Conservation (phyloP, 2,797 vertebrate species). For the Macropodus opercularis region DNA sequence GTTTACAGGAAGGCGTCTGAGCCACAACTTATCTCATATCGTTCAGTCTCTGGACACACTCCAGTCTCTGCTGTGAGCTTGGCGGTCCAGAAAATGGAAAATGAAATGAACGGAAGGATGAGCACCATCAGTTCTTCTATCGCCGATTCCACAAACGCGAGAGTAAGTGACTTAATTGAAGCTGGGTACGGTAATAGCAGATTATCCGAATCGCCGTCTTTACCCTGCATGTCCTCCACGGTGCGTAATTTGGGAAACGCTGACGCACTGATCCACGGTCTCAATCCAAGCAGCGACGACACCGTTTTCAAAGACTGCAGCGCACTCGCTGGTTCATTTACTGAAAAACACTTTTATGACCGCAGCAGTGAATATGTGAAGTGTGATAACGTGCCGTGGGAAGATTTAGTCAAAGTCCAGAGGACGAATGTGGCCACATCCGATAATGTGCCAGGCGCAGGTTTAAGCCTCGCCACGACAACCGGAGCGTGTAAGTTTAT, state of each 20-base stretch:
- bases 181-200: slow-evolving; percentile 44
- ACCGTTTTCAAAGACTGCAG: slow-evolving; percentile 57
- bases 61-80: slow-evolving; percentile 17
- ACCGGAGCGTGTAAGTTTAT: slow-evolving; percentile 68
- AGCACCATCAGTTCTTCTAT: slow-evolving; percentile 39
- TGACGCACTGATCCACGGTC: slow-evolving; percentile 41
- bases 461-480: slow-evolving; percentile 23
- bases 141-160: slow-evolving; percentile 54
- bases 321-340: slow-evolving; percentile 33
- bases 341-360: slow-evolving; percentile 53
- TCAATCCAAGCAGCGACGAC: slow-evolving; percentile 35
- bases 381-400: slow-evolving; percentile 60
- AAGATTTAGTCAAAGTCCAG: slow-evolving; percentile 55
- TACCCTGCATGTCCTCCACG: slow-evolving; percentile 34
- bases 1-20: slow-evolving; percentile 46
- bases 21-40: slow-evolving; percentile 23
- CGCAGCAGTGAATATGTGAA: slow-evolving; percentile 63
- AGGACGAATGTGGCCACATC: slow-evolving; percentile 23
- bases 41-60: slow-evolving; percentile 36
- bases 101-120: slow-evolving; percentile 53
- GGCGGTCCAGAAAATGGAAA: slow-evolving; percentile 46
- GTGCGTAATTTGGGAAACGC: slow-evolving; percentile 71
- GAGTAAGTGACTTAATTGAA: slow-evolving; percentile 50
- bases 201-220: slow-evolving; percentile 33
- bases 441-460: slow-evolving; percentile 34